phyloP scores from a whole-genome alignment of 2,888 invertebrate genomes.

The Papilio gigon region DNA sequence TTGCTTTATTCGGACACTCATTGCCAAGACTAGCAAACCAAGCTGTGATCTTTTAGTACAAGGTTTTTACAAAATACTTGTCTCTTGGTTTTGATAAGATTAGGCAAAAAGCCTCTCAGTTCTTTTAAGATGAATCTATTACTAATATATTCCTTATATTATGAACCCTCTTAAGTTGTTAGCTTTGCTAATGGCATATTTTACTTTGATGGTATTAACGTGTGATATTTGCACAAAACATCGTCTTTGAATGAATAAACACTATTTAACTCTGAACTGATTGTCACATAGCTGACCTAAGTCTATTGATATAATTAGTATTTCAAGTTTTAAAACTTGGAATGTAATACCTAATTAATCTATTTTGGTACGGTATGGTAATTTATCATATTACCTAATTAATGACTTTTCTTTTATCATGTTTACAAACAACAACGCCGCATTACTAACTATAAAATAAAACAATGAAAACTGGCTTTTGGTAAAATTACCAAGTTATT shows the following conservation, averaged over 20 bases:
- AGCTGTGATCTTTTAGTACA: constrained; percentile 20
- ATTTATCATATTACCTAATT: not conserved
- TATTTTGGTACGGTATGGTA: not conserved
- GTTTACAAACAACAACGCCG: not conserved
- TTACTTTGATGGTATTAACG: not conserved
- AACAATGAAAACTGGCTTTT: not conserved
- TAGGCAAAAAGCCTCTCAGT: constrained; percentile 17
- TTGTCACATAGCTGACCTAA: not conserved
- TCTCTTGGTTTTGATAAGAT: constrained; percentile 24
- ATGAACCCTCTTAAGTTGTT: not conserved
- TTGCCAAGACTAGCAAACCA: constrained; percentile 32
- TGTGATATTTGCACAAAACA: not conserved
- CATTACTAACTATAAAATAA: not conserved
- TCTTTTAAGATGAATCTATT: constrained; percentile 5
- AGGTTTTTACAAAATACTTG: not conserved
- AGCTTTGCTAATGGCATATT: constrained; percentile 6
- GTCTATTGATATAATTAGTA: no score
- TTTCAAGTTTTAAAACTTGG: no score
- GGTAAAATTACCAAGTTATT: not conserved
- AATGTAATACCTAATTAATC: no score
- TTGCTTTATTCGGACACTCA: constrained; percentile 30
- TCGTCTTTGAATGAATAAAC: not conserved
- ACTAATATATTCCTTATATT: not conserved
- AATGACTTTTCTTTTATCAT: not conserved
- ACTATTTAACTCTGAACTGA: not conserved